Evolutionary conservation across 2,797 vertebrate genomes (phyloP), one percentile per base, ranked within the genome.

Genomic region (Myotis pilosus): DNA sequence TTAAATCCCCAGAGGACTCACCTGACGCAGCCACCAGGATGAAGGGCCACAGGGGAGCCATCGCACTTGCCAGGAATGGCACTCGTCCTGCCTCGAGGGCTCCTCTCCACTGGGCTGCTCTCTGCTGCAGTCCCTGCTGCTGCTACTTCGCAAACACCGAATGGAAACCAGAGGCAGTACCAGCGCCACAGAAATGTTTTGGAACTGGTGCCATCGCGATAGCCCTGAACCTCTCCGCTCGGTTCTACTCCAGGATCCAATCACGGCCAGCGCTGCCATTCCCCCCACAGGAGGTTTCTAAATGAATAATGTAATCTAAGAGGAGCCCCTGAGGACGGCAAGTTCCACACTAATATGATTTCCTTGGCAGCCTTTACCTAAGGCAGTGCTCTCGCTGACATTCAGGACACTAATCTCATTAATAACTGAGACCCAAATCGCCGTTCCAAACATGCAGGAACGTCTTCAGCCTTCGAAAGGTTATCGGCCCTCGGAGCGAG

Each of bases 401-500:
- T 94, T 71, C 69, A 94, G 89, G 88, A 92, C 86, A 89, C 96
- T 97, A 93, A 97, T 98, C 96, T 95, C 97, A 97, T 97, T 97
- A 97, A 98, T 98, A 96, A 97, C 96, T 97, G 96, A 97, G 92
- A 64, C 79, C 88, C 95, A 97, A 97, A 97, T 97, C 96, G 96
- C 94, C 95, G 76, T 93, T 97, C 95, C 96, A 95, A 97, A 96
- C 94, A 81, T 64, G 88, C 88, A 51, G 91, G 57, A 87, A 85
- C 89, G 41, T 97, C 96, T 96, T 93, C 80, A 85, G 87, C 55
- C 51, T 96, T 95, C 91, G 85, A 85, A 89, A 36, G 87, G 92
- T 89, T 87, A 94, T 92, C 87, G 47, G 74, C 80, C 55, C 91
- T 85, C 79, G 49, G 74, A 85, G 95, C 91, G 95, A 97, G 95